A percentile compares a stretch with the other conserved stretches of the same genome.
Evolutionary conservation across 2,797 vertebrate species (phyloP).

Genomic region (Nyctibius grandis): DNA sequence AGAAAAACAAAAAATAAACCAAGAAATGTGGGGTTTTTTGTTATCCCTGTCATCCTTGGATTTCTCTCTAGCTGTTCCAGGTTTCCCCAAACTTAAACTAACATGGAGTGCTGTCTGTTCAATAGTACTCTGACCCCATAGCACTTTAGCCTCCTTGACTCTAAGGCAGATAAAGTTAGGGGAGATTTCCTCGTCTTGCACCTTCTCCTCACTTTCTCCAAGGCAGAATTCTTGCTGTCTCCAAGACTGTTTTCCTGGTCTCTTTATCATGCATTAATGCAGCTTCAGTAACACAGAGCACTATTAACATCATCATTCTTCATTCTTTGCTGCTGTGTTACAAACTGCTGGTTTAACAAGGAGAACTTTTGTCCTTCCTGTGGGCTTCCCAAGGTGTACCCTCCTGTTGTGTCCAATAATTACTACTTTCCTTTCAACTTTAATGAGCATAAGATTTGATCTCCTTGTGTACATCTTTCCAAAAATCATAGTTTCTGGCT

Average conservation of each 20-base stretch:
- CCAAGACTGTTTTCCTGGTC: neutral
- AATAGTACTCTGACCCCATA: neutral
- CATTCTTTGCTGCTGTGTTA: neutral
- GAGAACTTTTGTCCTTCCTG: neutral
- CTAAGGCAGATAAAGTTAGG: neutral
- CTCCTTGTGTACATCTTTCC: accelerated
- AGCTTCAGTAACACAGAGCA: neutral
- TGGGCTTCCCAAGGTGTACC: neutral
- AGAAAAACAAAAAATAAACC: neutral
- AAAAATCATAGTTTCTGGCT: neutral
- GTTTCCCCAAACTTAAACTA: neutral
- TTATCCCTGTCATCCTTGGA: neutral
- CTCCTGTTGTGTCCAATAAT: neutral
- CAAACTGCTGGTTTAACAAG: neutral
- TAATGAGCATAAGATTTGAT: neutral
- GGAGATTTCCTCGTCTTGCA: neutral
- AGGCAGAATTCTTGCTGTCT: neutral
- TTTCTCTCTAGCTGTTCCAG: neutral
- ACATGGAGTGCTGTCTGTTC: neutral
- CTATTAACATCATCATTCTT: accelerated
- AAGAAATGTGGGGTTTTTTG: neutral
- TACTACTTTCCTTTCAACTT: neutral
- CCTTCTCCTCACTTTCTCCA: neutral
- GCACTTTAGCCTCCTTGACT: neutral
- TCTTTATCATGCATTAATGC: neutral